These are phyloP conservation scores for Drosophila subsilvestris DNA, from an alignment of 2,888 invertebrate species.

Conservation along the genomic window DNA sequence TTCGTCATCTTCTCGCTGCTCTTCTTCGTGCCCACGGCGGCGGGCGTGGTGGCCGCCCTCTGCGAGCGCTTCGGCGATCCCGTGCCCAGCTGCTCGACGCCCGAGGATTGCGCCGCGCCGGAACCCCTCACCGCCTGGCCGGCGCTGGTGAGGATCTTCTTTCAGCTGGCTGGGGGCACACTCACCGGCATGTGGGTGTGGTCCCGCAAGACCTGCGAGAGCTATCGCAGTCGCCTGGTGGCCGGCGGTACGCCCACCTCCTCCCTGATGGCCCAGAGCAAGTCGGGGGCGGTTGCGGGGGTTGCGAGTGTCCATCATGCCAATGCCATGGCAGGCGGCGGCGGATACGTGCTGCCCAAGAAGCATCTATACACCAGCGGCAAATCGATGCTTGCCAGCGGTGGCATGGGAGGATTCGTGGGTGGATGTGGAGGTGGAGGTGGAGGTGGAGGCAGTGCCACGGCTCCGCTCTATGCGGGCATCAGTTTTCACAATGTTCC, in stretches of 20 bases:
- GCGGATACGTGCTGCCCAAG: conserved; percentile 66
- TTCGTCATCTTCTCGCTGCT: conserved; percentile 82
- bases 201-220: conserved; percentile 84
- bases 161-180: conserved; percentile 82
- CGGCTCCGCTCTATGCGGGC: conserved; percentile 83
- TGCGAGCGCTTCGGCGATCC: conserved; percentile 79
- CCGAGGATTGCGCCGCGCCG: conserved; percentile 80
- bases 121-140: conserved; percentile 75
- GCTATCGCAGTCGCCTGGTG: conserved; percentile 82
- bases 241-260: conserved; percentile 70
- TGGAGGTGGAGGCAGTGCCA: conserved; percentile 24
- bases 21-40: conserved; percentile 82
- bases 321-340: background rate
- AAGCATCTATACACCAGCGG: conserved; percentile 76
- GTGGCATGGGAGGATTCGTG: background rate
- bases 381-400: conserved; percentile 54
- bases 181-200: conserved; percentile 84
- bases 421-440: background rate
- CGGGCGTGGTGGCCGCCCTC: conserved; percentile 78
- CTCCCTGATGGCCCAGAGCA: conserved; percentile 75
- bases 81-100: conserved; percentile 77
- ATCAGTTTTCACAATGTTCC: conserved; percentile 84
- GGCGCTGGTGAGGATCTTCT: conserved; percentile 79
- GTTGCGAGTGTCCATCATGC: background rate
- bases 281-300: conserved; percentile 59